Conservation (phyloP, 1,140 invertebrate genomes). For the Contarinia nasturtii region DNA sequence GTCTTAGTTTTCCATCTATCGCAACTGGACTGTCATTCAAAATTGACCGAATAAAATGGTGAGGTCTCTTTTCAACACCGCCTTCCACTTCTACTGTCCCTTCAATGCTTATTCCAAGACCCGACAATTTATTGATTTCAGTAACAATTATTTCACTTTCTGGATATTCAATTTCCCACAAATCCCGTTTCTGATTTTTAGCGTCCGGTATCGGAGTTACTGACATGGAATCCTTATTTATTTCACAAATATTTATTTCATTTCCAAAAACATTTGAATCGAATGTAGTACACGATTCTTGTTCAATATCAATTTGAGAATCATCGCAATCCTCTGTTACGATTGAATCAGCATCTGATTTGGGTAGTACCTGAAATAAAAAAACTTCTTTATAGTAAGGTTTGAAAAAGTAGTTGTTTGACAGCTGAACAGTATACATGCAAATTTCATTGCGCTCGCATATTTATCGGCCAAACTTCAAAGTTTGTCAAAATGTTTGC, state of each 20-base stretch:
- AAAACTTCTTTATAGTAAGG: no score
- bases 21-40: slow-evolving; percentile 76
- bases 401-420: no score
- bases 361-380: slow-evolving; percentile 35
- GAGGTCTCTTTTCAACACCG: slow-evolving; percentile 59
- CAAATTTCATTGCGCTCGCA: no score
- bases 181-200: slow-evolving; percentile 10
- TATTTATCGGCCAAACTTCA: no score
- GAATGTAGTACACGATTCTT: slow-evolving; percentile 40
- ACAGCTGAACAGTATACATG: no score
- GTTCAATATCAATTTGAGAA: slow-evolving; percentile 35
- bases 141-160: slow-evolving; percentile 58
- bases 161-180: slow-evolving; percentile 50
- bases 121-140: slow-evolving; percentile 66
- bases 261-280: slow-evolving; percentile 34
- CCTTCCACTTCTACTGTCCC: slow-evolving; percentile 79
- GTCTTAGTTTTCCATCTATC: slow-evolving; percentile 50
- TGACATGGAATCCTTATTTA: not conserved
- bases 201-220: slow-evolving; percentile 6
- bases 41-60: slow-evolving; percentile 74
- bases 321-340: slow-evolving; percentile 23
- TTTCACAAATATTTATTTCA: slow-evolving; percentile 8
- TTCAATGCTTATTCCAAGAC: slow-evolving; percentile 79
- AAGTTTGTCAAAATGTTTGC: no score
- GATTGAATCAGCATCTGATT: slow-evolving; percentile 31